A percentile compares a stretch with the other conserved stretches of the same genome.
Conservation (phyloP, 23 tunicate genomes). For the Diplosoma virens region DNA sequence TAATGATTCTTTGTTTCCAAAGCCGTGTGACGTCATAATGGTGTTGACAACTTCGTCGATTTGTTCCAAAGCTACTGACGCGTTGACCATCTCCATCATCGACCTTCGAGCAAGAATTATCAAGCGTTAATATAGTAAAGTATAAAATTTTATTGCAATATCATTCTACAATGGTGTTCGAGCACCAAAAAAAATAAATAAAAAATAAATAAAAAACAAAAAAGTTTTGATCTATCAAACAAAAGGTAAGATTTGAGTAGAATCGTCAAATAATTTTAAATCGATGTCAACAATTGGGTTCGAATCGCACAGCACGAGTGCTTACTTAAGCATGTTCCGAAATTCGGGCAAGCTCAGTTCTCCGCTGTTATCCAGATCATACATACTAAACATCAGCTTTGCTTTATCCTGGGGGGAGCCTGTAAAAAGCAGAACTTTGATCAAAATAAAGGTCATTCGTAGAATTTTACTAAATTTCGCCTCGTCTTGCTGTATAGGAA, state of each 20-base stretch:
- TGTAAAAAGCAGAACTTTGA: too few species aligned
- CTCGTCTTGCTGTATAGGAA: too few species aligned
- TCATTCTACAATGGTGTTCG: too few species aligned
- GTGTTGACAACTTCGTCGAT: slow-evolving; percentile 60
- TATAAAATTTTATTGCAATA: not conserved
- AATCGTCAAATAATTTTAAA: too few species aligned
- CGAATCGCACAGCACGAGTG: too few species aligned
- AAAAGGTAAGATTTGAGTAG: too few species aligned
- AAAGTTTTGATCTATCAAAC: too few species aligned
- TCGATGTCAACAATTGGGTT: too few species aligned
- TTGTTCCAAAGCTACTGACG: slow-evolving; percentile 44
- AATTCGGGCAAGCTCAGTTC: slow-evolving; percentile 56
- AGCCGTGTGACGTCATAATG: slow-evolving; percentile 55
- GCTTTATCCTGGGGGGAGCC: slow-evolving; percentile 86
- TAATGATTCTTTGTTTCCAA: slow-evolving; percentile 28
- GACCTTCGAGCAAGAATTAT: slow-evolving; percentile 10
- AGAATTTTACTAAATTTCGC: too few species aligned
- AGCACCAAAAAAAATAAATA: too few species aligned
- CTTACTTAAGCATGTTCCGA: slow-evolving; percentile 64
- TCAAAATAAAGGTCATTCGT: too few species aligned
- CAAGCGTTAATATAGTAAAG: not conserved
- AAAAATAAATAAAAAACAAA: too few species aligned
- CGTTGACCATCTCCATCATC: slow-evolving; percentile 83
- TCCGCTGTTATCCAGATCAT: slow-evolving; percentile 79
- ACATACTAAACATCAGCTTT: slow-evolving; percentile 74